Conservation (phyloP, 2,113 vertebrate species). For the Lucifuga dentata region DNA sequence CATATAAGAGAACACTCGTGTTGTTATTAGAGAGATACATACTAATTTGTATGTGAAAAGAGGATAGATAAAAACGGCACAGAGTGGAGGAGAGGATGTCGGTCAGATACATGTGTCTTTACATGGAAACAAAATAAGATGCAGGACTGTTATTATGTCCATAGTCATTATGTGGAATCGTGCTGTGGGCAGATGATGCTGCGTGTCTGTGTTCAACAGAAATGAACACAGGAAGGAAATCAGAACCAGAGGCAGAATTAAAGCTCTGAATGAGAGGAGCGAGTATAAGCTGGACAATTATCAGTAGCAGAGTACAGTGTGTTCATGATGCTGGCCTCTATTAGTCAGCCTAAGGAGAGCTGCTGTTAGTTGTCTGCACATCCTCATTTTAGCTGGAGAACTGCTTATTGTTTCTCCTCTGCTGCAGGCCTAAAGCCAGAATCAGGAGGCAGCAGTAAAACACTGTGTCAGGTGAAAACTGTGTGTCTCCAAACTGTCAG, state of each 20-base stretch:
- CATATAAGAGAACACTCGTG: conserved; percentile 32
- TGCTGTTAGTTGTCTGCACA: conserved; percentile 39
- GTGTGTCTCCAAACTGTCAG: conserved; percentile 37
- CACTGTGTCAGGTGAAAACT: conserved; percentile 50
- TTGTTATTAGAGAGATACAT: conserved; percentile 49
- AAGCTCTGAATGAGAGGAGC: conserved; percentile 55
- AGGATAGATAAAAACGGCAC: conserved; percentile 13
- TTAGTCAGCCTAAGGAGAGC: conserved; percentile 45
- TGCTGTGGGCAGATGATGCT: conserved; percentile 41
- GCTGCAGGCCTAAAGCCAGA: conserved; percentile 18
- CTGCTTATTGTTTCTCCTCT: conserved; percentile 20
- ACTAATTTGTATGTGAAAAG: conserved; percentile 54
- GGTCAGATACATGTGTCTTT: conserved; percentile 29
- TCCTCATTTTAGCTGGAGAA: conserved; percentile 32
- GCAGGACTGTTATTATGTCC: conserved; percentile 63
- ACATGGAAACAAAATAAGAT: conserved; percentile 46
- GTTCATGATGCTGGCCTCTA: conserved; percentile 43
- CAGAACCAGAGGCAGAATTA: conserved; percentile 58
- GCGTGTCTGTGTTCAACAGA: conserved; percentile 32
- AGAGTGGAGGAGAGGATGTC: neutral
- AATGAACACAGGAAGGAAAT: conserved; percentile 62
- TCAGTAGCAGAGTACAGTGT: conserved; percentile 46
- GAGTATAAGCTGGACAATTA: conserved; percentile 64
- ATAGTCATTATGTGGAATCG: conserved; percentile 66
- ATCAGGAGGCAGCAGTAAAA: conserved; percentile 51